A percentile compares a stretch with the other conserved stretches of the same genome.
phyloP scores from a whole-genome alignment of 2,888 invertebrate genomes.

The Lithophane leautieri region DNA sequence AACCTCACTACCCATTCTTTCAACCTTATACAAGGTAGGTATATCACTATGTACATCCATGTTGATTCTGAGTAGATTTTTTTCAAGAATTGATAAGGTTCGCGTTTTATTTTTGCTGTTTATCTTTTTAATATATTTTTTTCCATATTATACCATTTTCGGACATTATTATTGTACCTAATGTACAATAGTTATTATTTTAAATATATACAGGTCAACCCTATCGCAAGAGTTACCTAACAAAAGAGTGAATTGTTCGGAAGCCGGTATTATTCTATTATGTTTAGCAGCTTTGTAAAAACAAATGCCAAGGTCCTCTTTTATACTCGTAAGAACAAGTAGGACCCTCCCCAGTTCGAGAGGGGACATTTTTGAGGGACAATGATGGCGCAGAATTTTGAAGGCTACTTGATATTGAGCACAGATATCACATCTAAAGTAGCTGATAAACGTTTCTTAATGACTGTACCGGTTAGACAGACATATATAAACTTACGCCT shows the following conservation, averaged over 20 bases:
- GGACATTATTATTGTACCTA: not conserved
- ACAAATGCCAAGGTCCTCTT: conserved; percentile 59
- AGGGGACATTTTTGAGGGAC: conserved; percentile 42
- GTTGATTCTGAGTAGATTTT: not conserved
- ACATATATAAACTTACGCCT: not conserved
- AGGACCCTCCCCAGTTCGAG: conserved; percentile 25
- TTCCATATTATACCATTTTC: not conserved
- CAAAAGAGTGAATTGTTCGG: conserved; percentile 20
- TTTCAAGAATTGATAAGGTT: too few relatives aligned
- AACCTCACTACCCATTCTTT: not conserved
- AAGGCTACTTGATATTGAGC: conserved; percentile 24
- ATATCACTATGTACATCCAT: not conserved
- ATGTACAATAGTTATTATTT: not conserved
- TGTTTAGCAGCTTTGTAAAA: conserved; percentile 39
- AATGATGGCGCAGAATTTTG: conserved; percentile 25
- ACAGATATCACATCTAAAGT: conserved; percentile 9
- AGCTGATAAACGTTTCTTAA: not conserved
- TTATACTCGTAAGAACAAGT: conserved; percentile 36
- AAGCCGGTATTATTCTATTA: conserved; percentile 22
- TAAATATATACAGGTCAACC: conserved; percentile 13
- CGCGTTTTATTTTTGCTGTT: not conserved
- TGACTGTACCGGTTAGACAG: not conserved
- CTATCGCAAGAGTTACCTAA: conserved; percentile 4
- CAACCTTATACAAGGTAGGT: not conserved
- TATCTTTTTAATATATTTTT: not conserved